Base-by-base conservation (phyloP, 1,140 invertebrate species). In the Atopsyche davidsoni region DNA sequence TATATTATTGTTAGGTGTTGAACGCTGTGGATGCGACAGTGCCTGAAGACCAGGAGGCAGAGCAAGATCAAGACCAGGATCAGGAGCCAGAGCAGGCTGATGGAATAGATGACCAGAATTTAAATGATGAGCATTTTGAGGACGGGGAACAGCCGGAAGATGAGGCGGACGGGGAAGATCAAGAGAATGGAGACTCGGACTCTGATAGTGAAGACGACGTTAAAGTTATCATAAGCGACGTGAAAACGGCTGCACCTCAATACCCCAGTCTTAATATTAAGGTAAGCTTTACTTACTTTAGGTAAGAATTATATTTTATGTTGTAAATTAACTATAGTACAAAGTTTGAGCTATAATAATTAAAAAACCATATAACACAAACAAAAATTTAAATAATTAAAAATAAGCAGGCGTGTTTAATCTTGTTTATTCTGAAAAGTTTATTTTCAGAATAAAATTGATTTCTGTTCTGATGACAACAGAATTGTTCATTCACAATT, bases 141-240 rank as follows among this genome's bases (percentile, higher is more conserved):
- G 70, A 73, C 24, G 73, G 75, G 31, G 74, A 73, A 13, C 64
- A 69, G 2, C 76, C 75, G 28, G 76, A 77, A 6, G 76, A 78
- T 55, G 74, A 75, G 2, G 70, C 73, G 17, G 79, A 78, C 58
- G 77, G 74, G 25, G 73, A 73, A 25, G 79, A 75, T 53, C 77
- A 79, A 50, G 80, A 82, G 23, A 81, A 84, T 48, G 78, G 77
- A 3, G 84, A 87, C 50, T 79, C 80, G 0, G 75, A 79, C 24
- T 82, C 79, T n/a, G 87, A 90, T 57, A 86, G 83, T 51, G 83
- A 86, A 56, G 87, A 92, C 65, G 85, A 89, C 61, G 83, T 92
- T 1, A 85, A 89, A 67, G 86, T 92, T 43, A 85, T 87, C 1
- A 89, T 91, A 60, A 86, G 86, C 0, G 85, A 90, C 62, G 87